A percentile compares a stretch with the other conserved stretches of the same genome.
Evolutionary conservation across 2,797 vertebrate species (phyloP).

Genomic region (Tarsius wallacei): DNA sequence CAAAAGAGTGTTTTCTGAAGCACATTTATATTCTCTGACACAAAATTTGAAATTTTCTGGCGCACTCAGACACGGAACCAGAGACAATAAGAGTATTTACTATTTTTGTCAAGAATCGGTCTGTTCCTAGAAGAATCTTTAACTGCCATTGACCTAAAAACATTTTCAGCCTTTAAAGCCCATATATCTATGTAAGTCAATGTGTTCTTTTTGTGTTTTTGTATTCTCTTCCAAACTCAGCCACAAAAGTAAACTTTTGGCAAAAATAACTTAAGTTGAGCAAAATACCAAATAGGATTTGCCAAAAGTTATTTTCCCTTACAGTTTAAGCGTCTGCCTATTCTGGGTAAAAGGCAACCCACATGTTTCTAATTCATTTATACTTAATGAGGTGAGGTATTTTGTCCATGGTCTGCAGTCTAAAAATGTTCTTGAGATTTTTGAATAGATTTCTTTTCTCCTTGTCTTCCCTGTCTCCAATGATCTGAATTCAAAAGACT

Average conservation of each 20-base stretch:
- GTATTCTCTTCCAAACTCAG: conserved; percentile 46
- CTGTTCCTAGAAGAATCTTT: background rate
- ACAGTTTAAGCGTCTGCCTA: conserved; percentile 22
- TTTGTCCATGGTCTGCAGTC: conserved; percentile 25
- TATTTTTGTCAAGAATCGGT: conserved; percentile 54
- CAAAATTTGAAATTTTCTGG: conserved; percentile 17
- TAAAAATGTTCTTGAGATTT: conserved; percentile 33
- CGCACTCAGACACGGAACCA: background rate
- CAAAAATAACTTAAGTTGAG: conserved; percentile 63
- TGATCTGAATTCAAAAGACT: conserved; percentile 31
- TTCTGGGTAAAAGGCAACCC: conserved; percentile 22
- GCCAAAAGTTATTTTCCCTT: conserved; percentile 7
- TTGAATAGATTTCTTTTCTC: conserved; percentile 39
- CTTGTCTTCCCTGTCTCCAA: conserved; percentile 26
- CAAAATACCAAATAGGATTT: conserved; percentile 68
- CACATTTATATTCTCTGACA: conserved; percentile 56
- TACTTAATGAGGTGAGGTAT: conserved; percentile 66
- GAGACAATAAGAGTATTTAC: conserved; percentile 29
- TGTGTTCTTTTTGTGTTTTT: background rate
- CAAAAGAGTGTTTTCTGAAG: conserved; percentile 1
- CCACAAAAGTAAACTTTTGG: conserved; percentile 63
- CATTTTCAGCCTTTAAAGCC: conserved; percentile 69
- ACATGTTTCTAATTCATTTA: conserved; percentile 63
- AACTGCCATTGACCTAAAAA: conserved; percentile 55
- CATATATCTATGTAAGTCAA: conserved; percentile 6